These are phyloP conservation scores for Amblyornis subalaris DNA, from an alignment of 2,113 vertebrate genomes.

Conservation along the genomic window DNA sequence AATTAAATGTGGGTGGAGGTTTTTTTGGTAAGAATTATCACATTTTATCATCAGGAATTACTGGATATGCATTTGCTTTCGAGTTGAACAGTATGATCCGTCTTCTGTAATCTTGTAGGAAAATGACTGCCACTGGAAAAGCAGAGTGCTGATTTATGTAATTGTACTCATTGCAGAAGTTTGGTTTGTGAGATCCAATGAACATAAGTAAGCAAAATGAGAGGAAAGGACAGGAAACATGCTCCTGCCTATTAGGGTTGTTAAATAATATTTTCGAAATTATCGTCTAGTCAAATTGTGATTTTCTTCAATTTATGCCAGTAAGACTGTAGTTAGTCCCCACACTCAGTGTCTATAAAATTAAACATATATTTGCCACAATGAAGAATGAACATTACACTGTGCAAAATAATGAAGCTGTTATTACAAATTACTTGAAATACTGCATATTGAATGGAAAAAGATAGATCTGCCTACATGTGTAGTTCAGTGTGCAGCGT, in stretches of 20 bases:
- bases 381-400: not conserved
- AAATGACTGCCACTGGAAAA: slow-evolving; percentile 19
- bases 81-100: not conserved
- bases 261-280: not conserved
- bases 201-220: not conserved
- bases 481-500: not conserved
- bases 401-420: not conserved
- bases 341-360: not conserved
- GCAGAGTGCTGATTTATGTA: not conserved
- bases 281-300: not conserved
- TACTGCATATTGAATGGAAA: not conserved
- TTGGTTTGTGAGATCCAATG: slow-evolving; percentile 20
- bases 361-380: not conserved
- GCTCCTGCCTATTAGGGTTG: not conserved
- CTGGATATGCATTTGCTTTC: not conserved
- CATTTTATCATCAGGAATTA: not conserved
- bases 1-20: not conserved
- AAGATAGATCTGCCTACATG: not conserved
- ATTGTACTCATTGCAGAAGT: slow-evolving; percentile 1
- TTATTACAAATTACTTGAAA: not conserved
- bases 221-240: not conserved
- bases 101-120: not conserved
- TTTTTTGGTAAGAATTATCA: not conserved
- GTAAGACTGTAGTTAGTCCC: not conserved
- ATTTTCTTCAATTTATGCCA: not conserved